These are phyloP conservation scores for Hypolimnas misippus DNA, from an alignment of 2,888 invertebrate species.

Conservation along the genomic window DNA sequence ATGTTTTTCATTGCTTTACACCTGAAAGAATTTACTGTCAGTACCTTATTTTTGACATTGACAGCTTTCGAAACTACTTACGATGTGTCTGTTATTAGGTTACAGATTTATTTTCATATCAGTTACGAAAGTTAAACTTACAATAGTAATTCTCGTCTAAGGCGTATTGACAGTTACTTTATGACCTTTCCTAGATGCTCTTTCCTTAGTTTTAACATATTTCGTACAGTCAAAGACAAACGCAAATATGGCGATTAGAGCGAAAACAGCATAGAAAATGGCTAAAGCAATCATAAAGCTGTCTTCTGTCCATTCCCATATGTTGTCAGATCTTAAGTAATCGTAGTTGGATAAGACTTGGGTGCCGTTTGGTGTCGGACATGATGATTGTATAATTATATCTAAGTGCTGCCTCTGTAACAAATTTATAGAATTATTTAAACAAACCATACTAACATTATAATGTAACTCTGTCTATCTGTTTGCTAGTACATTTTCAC, in stretches of 20 bases:
- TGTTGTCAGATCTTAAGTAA: conserved; percentile 63
- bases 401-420: conserved; percentile 92
- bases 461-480: no score
- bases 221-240: conserved; percentile 85
- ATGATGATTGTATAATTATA: conserved; percentile 92
- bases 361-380: conserved; percentile 91
- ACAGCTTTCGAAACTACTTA: no score
- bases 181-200: conserved; percentile 75
- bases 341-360: conserved; percentile 84
- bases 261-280: conserved; percentile 85
- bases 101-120: no score
- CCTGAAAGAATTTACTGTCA: no score
- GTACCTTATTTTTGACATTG: no score
- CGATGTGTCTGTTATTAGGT: no score
- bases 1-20: no score
- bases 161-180: conserved; percentile 86
- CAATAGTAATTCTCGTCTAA: no score
- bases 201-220: conserved; percentile 79
- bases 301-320: conserved; percentile 81
- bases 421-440: neutral
- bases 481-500: no score
- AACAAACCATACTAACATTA: neutral
- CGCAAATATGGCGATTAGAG: conserved; percentile 84
- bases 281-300: conserved; percentile 85
- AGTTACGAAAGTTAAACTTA: no score